Conservation (phyloP, 2,888 invertebrate genomes). For the Zygothrica quintamaculata region DNA sequence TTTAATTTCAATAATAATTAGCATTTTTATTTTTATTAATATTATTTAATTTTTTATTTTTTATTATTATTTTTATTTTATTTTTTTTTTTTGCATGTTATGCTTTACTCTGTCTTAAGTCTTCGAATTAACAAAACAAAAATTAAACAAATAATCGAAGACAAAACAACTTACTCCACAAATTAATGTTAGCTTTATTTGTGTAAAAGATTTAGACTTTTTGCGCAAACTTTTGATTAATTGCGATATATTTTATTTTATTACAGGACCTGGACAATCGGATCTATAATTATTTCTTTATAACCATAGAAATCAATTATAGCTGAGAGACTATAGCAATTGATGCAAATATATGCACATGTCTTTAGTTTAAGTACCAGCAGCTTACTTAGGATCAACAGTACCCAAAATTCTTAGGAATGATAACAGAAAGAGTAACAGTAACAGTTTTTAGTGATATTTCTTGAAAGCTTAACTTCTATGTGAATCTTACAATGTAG, state of each 20-base stretch:
- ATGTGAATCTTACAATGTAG: slow-evolving; percentile 59
- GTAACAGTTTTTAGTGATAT: slow-evolving; percentile 67
- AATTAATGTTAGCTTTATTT: slow-evolving; percentile 72
- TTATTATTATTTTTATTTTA: slow-evolving; percentile 29
- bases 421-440: slow-evolving; percentile 56
- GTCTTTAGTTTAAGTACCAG: slow-evolving; percentile 69
- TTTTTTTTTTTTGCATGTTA: slow-evolving; percentile 36
- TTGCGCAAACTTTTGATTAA: slow-evolving; percentile 8
- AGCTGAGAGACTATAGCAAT: slow-evolving; percentile 60
- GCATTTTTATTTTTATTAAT: slow-evolving; percentile 36
- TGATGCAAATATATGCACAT: slow-evolving; percentile 49
- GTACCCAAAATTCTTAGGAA: slow-evolving; percentile 57
- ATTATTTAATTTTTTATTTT: slow-evolving; percentile 30
- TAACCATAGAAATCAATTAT: slow-evolving; percentile 85
- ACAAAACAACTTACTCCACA: slow-evolving; percentile 44
- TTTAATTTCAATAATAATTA: slow-evolving; percentile 46
- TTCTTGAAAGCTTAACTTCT: slow-evolving; percentile 45
- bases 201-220: slow-evolving; percentile 40
- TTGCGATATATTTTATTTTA: slow-evolving; percentile 54
- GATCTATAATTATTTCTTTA: slow-evolving; percentile 86
- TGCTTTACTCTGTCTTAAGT: slow-evolving; percentile 27
- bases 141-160: slow-evolving; percentile 26
- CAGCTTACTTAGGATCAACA: slow-evolving; percentile 61
- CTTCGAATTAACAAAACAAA: slow-evolving; percentile 37
- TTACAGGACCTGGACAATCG: slow-evolving; percentile 87